A percentile compares a stretch with the other conserved stretches of the same genome.
Conservation (phyloP, 2,113 vertebrate genomes). For the Myocastor coypus region DNA sequence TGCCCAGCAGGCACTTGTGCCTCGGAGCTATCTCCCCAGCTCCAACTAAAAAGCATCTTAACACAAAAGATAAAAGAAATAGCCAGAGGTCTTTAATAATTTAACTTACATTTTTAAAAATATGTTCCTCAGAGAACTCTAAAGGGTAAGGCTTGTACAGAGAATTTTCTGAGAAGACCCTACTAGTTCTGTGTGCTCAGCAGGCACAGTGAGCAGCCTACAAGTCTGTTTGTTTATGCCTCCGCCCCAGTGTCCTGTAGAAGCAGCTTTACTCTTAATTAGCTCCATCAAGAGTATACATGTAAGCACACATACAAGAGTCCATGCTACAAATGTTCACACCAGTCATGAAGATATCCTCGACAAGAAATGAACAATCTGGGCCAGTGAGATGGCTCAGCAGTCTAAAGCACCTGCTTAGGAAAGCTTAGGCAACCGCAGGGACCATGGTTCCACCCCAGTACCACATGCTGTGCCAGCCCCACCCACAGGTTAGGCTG, state of each 20-base stretch:
- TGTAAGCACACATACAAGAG: background rate
- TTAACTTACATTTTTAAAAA: conserved; percentile 13
- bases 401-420: too few species aligned
- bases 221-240: background rate
- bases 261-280: background rate
- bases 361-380: conserved; percentile 2
- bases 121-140: conserved; percentile 18
- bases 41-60: too few species aligned
- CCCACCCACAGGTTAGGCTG: too few species aligned
- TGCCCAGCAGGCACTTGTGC: too few species aligned
- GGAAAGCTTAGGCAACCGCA: too few species aligned
- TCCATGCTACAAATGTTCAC: background rate
- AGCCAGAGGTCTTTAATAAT: background rate
- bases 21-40: too few species aligned
- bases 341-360: background rate
- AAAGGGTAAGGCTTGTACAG: background rate
- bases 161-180: conserved; percentile 29
- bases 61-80: conserved; percentile 42
- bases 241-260: background rate
- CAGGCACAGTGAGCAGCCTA: background rate
- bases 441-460: too few species aligned
- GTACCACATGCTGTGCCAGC: too few species aligned
- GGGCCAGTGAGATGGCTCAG: background rate
- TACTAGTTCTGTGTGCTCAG: background rate
- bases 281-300: background rate